Percentiles rank a stretch among this genome's conserved stretches.
Evolutionary conservation across 2,888 invertebrate species (phyloP).

Genomic region (Carcina quercana): DNA sequence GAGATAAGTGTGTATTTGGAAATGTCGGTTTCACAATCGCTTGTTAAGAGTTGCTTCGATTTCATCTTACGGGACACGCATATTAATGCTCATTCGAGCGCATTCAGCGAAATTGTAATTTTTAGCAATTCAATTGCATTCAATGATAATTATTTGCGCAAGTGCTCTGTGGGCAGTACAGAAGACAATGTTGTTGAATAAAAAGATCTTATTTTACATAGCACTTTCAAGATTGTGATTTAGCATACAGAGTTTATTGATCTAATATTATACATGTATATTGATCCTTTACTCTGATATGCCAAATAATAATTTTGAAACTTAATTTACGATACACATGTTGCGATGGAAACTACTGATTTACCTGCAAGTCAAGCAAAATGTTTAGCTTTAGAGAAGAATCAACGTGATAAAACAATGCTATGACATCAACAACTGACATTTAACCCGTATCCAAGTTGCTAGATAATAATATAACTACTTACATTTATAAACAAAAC

Average conservation of each 20-base stretch:
- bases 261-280: no score
- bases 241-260: no score
- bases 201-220: no score
- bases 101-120: constrained; percentile 17
- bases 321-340: no score
- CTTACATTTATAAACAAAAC: constrained; percentile 21
- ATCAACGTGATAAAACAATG: no score
- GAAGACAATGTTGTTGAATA: no score
- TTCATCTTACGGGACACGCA: constrained; percentile 11
- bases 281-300: no score
- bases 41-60: constrained; percentile 16
- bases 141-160: constrained; percentile 24
- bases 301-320: no score
- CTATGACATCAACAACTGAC: constrained; percentile 29
- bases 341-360: no score
- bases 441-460: constrained; percentile 35
- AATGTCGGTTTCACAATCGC: constrained; percentile 22
- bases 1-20: constrained; percentile 8
- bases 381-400: no score
- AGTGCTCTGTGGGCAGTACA: constrained; percentile 21
- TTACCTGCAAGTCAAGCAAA: no score
- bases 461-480: constrained; percentile 29
- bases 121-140: constrained; percentile 22
- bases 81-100: constrained; percentile 12
- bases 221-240: no score